Evolutionary conservation across 2,113 vertebrate genomes (phyloP).

Genomic region (Poicephalus gulielmi): DNA sequence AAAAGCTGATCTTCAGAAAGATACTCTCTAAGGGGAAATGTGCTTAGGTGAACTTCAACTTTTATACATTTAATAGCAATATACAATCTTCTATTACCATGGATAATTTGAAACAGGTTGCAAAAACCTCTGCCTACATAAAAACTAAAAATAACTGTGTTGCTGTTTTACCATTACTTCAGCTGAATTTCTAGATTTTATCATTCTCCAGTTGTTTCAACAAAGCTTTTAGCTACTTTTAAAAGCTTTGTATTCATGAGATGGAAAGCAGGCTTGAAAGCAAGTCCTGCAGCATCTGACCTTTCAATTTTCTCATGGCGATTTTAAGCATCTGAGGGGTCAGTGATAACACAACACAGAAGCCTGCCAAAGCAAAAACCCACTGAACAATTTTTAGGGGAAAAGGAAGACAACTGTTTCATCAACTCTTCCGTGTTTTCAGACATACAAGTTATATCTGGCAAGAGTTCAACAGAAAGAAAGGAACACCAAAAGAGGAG

Average conservation of each 20-base stretch:
- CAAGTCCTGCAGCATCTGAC: neutral
- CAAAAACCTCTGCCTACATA: neutral
- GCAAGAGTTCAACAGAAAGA: constrained; percentile 6
- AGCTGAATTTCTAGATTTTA: neutral
- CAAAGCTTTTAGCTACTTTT: neutral
- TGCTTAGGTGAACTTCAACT: neutral
- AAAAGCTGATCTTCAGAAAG: neutral
- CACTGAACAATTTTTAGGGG: constrained; percentile 1
- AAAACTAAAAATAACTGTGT: neutral
- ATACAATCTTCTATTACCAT: neutral
- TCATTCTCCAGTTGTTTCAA: neutral
- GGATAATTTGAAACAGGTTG: constrained; percentile 14
- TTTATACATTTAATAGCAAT: neutral
- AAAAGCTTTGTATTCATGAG: neutral
- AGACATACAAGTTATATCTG: neutral
- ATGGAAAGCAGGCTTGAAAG: neutral
- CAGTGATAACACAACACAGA: neutral
- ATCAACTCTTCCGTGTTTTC: constrained; percentile 22
- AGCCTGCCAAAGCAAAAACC: neutral
- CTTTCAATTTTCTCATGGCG: neutral
- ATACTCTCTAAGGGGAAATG: neutral
- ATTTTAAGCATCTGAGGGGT: neutral
- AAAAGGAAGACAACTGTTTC: constrained; percentile 14
- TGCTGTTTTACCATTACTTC: neutral
- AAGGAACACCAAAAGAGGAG: neutral